phyloP scores from a whole-genome alignment of 2,888 invertebrate species.

The Gryllus longicercus region DNA sequence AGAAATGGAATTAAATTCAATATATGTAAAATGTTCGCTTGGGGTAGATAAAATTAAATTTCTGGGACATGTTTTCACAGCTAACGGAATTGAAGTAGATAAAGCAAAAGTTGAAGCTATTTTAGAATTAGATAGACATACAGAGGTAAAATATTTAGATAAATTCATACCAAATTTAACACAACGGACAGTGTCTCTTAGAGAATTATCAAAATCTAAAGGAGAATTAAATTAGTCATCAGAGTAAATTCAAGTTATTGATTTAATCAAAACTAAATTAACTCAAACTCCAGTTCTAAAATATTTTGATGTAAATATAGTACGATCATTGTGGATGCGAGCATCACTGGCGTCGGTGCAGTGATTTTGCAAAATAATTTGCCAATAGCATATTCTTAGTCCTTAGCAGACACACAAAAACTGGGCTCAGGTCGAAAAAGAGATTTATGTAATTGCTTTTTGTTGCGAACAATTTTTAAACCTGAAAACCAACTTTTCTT shows the following conservation, averaged over 20 bases:
- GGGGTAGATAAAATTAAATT: not conserved
- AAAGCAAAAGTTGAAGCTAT: not conserved
- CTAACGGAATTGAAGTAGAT: not conserved
- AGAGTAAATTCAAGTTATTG: not conserved
- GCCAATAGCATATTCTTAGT: slow-evolving; percentile 10
- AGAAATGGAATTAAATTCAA: not conserved
- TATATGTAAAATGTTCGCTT: not conserved
- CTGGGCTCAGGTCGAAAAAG: slow-evolving; percentile 19
- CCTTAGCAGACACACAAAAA: slow-evolving; percentile 19
- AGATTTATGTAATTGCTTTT: slow-evolving; percentile 4
- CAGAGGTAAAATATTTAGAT: not conserved
- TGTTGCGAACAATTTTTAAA: slow-evolving; percentile 5
- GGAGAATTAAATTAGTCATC: not conserved
- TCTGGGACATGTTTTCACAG: not conserved
- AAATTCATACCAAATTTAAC: not conserved
- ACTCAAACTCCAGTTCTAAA: not conserved
- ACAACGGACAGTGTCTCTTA: not conserved
- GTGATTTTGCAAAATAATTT: not conserved
- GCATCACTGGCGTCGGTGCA: not conserved
- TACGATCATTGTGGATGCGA: not conserved
- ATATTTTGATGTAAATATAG: not conserved
- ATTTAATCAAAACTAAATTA: not conserved
- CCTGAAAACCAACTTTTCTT: too few relatives aligned
- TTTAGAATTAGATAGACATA: not conserved
- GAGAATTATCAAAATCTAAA: not conserved